Base-by-base conservation (phyloP, 2,888 invertebrate species). In the Bugulina stolonifera region DNA sequence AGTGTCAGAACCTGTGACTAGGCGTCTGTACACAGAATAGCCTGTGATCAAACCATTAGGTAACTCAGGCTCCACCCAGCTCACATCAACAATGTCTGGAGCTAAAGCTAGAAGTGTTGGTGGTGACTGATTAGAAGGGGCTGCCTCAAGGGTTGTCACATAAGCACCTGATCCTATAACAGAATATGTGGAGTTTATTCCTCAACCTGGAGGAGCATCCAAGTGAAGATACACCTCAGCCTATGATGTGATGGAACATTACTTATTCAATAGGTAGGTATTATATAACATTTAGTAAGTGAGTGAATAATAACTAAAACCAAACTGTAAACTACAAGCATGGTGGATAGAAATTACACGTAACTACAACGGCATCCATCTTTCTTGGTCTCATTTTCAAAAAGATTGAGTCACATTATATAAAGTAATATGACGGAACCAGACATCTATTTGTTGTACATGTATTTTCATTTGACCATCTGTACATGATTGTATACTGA, bases 11-110 rank as follows among this genome's bases (percentile, higher is more conserved):
- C 75, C 69, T 0, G 5, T 18, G 14, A 10, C 25, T 2, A 64
- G 34, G 10, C 80, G 75, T 70, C 81, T 76, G 43, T 73, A 75
- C 23, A 81, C 71, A 72, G 77, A 78, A 75, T 79, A 81, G 23
- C 73, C 69, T 22, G 71, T 72, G n/a, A 80, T 76, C 29, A 76
- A 10, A 32, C 64, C 64, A 32, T 64, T 64, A 27, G 64, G 32
- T 14, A 64, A 32, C 32, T 32, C 5, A 25, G 64, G 64, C 14
- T 10, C 10, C 5, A 1, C 32, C 64, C 64, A 64, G 14, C 32
- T 64, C 25, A 64, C 34, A 14, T 18, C 25, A 2, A 64, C 32
- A 32, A 34, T 10, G 5, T 64, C 64, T 32, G 64, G 64, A 29
- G 32, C 25, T 27, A 64, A 5, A 10, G 64, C 32, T 14, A 27